phyloP scores from a whole-genome alignment of 2,888 invertebrate species.

The Callyntrura guangdongensis region DNA sequence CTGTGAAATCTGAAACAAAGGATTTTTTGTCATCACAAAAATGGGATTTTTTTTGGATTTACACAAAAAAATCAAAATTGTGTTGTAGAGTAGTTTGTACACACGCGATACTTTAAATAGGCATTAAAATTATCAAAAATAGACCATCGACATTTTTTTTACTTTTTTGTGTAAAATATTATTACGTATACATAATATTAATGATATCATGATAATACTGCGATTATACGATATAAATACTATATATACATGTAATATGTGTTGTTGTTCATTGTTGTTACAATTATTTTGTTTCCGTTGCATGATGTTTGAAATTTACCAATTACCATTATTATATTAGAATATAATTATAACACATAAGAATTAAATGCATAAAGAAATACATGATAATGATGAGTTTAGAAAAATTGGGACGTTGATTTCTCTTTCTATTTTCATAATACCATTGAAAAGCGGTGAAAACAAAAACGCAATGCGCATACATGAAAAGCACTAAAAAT shows the following conservation, averaged over 20 bases:
- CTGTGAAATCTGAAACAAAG: conserved; percentile 60
- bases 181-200: conserved; percentile 34
- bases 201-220: conserved; percentile 50
- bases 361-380: conserved; percentile 56
- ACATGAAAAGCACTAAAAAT: background rate
- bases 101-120: conserved; percentile 41
- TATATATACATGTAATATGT: conserved; percentile 56
- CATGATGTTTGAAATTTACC: conserved; percentile 64
- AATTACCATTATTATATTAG: conserved; percentile 62
- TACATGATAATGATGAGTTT: conserved; percentile 59
- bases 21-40: conserved; percentile 42
- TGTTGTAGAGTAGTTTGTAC: conserved; percentile 50
- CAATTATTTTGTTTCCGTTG: conserved; percentile 69
- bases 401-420: conserved; percentile 13
- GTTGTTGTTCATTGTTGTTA: conserved; percentile 68
- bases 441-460: background rate
- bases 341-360: conserved; percentile 58
- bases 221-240: conserved; percentile 51
- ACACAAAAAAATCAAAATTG: conserved; percentile 31
- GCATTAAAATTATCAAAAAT: conserved; percentile 15
- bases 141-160: conserved; percentile 57
- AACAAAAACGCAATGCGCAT: background rate
- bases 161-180: conserved; percentile 67
- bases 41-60: conserved; percentile 27
- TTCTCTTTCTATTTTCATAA: background rate